phyloP scores from a whole-genome alignment of 2,797 vertebrate genomes.

The Bovichtus diacanthus region DNA sequence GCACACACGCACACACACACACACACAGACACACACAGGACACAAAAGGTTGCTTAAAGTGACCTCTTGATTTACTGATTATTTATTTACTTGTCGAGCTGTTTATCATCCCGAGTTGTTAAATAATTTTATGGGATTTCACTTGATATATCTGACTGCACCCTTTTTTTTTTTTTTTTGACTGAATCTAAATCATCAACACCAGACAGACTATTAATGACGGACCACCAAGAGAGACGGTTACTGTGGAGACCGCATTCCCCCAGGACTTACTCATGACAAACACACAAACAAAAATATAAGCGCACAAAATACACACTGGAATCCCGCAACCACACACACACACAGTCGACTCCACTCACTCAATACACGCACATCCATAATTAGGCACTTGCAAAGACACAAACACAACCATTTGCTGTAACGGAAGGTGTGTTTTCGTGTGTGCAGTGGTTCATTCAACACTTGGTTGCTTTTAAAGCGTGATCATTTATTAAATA shows the following conservation, averaged over 20 bases:
- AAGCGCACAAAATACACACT: constrained; percentile 52
- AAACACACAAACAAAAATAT: constrained; percentile 71
- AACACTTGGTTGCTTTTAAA: constrained; percentile 67
- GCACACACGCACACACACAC: constrained; percentile 31
- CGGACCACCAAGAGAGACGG: constrained; percentile 76
- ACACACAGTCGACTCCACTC: constrained; percentile 34
- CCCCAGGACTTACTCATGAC: constrained; percentile 72
- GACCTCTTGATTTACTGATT: constrained; percentile 71
- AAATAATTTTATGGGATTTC: constrained; percentile 73
- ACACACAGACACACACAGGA: constrained; percentile 19
- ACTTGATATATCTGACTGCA: constrained; percentile 65
- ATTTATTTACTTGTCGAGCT: constrained; percentile 71
- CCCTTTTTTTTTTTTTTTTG: constrained; percentile 38
- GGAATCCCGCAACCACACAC: constrained; percentile 30
- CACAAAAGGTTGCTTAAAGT: constrained; percentile 58
- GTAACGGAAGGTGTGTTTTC: constrained; percentile 41
- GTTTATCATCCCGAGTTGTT: constrained; percentile 72
- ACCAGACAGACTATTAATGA: constrained; percentile 80
- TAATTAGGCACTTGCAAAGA: constrained; percentile 3
- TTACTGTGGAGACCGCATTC: constrained; percentile 79
- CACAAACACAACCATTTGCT: constrained; percentile 9
- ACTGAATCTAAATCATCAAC: constrained; percentile 72
- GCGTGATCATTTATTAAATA: constrained; percentile 74
- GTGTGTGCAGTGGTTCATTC: constrained; percentile 40
- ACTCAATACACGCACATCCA: constrained; percentile 15